Conservation (phyloP, 1,140 invertebrate genomes). For the Colletes gigas region DNA sequence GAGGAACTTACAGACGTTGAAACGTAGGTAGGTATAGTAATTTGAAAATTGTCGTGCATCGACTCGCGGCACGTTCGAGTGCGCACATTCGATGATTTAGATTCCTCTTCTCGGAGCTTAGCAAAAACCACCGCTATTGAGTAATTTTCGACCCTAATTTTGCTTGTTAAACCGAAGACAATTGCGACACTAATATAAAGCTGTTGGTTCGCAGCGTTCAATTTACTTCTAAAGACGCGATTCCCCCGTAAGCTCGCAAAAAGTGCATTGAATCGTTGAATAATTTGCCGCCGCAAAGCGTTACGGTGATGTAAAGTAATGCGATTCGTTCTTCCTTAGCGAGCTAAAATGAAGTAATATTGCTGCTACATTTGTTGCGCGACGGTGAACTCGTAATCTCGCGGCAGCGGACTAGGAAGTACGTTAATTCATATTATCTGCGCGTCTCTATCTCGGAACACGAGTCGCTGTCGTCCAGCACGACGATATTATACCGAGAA, state of each 20-base stretch:
- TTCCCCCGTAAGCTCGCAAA: background rate
- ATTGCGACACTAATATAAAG: background rate
- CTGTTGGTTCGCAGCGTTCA: background rate
- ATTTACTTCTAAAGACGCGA: background rate
- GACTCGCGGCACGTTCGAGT: no score
- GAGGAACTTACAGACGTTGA: no score
- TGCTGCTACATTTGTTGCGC: background rate
- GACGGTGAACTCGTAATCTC: slow-evolving; percentile 6
- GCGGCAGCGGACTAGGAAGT: slow-evolving; percentile 1
- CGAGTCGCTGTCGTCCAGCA: background rate
- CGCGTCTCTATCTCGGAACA: slow-evolving; percentile 7
- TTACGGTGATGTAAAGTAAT: background rate
- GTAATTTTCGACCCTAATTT: background rate
- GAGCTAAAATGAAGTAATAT: slow-evolving; percentile 1
- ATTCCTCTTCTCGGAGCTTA: background rate
- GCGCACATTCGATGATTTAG: background rate
- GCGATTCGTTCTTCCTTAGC: slow-evolving; percentile 4
- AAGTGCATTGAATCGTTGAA: background rate
- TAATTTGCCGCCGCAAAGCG: background rate
- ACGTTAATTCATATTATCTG: slow-evolving; percentile 35
- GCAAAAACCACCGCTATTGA: background rate
- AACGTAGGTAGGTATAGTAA: no score
- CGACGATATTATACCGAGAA: background rate
- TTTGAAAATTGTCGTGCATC: no score
- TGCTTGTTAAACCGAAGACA: background rate